Evolutionary conservation across 2,797 vertebrate species (phyloP).

Genomic region (Tolypeutes matacus): DNA sequence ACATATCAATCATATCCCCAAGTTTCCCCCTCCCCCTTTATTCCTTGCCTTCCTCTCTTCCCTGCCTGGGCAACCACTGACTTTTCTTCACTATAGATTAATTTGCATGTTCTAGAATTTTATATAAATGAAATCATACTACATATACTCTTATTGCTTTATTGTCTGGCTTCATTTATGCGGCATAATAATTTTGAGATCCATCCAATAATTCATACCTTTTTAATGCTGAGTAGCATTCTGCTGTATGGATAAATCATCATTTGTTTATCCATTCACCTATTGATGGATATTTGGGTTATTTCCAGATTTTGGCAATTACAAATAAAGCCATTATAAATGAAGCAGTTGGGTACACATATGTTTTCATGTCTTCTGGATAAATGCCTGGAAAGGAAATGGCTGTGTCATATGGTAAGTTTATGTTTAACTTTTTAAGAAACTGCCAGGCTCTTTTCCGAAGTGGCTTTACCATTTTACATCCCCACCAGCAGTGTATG

Average conservation of each 20-base stretch:
- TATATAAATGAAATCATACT: no score
- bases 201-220: no score
- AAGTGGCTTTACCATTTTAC: not conserved
- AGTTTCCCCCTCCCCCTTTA: no score
- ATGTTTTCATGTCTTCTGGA: no score
- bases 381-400: not conserved
- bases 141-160: accelerated
- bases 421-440: no score
- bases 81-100: not conserved
- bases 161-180: not conserved
- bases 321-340: not conserved
- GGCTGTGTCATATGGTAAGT: not conserved
- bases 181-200: not conserved
- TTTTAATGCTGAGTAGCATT: not conserved
- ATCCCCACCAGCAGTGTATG: not conserved
- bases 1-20: not conserved
- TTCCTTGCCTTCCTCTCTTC: no score
- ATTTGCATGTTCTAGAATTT: no score
- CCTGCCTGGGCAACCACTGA: not conserved
- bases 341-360: no score
- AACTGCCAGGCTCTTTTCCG: not conserved
- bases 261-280: no score
- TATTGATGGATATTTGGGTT: not conserved
- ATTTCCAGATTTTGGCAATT: not conserved
- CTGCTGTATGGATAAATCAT: accelerated